Evolutionary conservation across 2,888 invertebrate species (phyloP), one percentile per base, ranked within the genome.

Genomic region (Acheta domesticus): DNA sequence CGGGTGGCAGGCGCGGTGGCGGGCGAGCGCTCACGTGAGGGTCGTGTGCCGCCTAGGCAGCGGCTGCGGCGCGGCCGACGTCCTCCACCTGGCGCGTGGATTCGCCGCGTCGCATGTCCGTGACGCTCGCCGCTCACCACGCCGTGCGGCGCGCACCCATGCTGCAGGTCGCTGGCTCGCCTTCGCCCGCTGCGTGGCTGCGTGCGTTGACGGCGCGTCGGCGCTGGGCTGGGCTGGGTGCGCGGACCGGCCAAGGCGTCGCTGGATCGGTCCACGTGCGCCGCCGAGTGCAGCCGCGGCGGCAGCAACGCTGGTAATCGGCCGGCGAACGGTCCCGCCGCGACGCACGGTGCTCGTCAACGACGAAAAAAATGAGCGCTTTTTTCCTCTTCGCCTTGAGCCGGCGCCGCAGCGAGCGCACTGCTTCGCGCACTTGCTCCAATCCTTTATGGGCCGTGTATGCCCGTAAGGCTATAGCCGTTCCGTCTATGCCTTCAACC

Each of bases 391-490:
- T 62, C 62, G 62, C 62, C 62, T 62, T 62, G 62, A 19, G 62
- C 62, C 62, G 62, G n/a, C 62, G 62, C 62, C 62, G 62, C 62
- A 62, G 62, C 62, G 62, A 62, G 62, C 36, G 36, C 62, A 62
- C 62, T 62, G 62, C 62, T 62, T 62, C 62, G 62, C 62, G 62
- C 62, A 62, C 62, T 62, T 62, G 62, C 62, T 62, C 62, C 62
- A 78, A 81, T 82, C 80, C 80, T 82, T 82, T 82, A 82, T 82
- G 81, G 80, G 78, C 80, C 79, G 79, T 81, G 79, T 81, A 81
- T 92, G 92, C 92, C 62, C 62, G 62, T 92, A 92, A 92, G 92
- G 91, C 92, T 92, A 92, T 92, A 91, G 92, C 92, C 92, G 77
- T 77, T 48, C 79, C 48, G 48, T 75, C 78, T 78, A 81, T 80